Evolutionary conservation across 2,797 vertebrate genomes (phyloP), one percentile per base, ranked within the genome.

Genomic region (Falco novaeseelandiae): DNA sequence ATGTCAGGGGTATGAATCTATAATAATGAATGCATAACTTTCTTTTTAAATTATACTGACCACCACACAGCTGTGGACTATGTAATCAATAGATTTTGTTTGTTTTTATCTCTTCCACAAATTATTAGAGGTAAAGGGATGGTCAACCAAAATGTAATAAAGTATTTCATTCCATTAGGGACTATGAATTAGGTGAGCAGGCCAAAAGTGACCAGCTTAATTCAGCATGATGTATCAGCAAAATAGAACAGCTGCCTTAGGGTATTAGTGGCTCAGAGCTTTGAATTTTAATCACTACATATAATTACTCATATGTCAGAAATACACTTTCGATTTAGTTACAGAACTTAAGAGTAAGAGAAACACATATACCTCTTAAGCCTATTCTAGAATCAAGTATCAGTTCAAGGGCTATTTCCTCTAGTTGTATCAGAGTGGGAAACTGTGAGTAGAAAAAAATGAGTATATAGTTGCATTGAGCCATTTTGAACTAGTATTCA

Each of bases 271-370:
- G 34, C 61, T 87, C 73, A 80, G 55, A 90, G 62, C 36, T 84
- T 87, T 84, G 83, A 76, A 70, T 96, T 93, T 95, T 87, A 82
- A 95, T 80, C 63, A 77, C 48, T 80, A 62, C 22, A 10, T 59
- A 34, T 84, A 90, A 91, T 83, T 89, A 87, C 36, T 82, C 48
- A 40, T 25, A n/a, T 21, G 17, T 87, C 66, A 92, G 40, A 89
- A 96, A 83, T n/a, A 71, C 3, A 7, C 19, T 87, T 94, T 49
- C 77, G 66, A 93, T 82, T 88, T 82, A 81, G n/a, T 83, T 70
- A 34, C 1, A 70, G 16, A 48, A 84, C 21, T 80, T 61, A 48
- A 48, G 26, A 89, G 22, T 38, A 89, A 70, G 19, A 84, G 9
- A 82, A 65, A 70, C 23, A 26, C 7, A 62, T 15, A n/a, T 7